Percentiles rank a stretch among this genome's conserved stretches.
Evolutionary conservation across 2,888 invertebrate genomes (phyloP).

Genomic region (Podotricha telesiphe): DNA sequence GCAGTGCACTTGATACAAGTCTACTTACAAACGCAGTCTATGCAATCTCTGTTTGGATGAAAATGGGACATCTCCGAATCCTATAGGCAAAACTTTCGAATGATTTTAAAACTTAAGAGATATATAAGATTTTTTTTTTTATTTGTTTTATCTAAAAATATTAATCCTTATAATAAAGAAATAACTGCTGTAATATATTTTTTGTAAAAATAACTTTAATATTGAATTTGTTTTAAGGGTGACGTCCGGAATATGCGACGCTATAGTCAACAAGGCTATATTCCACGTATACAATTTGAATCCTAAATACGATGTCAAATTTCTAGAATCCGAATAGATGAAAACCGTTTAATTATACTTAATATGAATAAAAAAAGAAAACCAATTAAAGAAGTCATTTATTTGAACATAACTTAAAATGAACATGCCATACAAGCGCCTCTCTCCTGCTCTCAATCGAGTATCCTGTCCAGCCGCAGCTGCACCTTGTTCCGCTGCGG

Average conservation of each 20-base stretch:
- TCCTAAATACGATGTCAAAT: slow-evolving; percentile 57
- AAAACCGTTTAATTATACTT: slow-evolving; percentile 13
- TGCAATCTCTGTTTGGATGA: too few species aligned
- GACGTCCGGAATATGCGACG: slow-evolving; percentile 77
- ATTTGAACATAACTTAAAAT: slow-evolving; percentile 9
- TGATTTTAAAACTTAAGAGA: too few species aligned
- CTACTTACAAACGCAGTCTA: too few species aligned
- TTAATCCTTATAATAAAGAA: too few species aligned
- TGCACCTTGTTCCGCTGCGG: slow-evolving; percentile 84
- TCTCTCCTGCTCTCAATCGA: too few species aligned
- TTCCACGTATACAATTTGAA: slow-evolving; percentile 69
- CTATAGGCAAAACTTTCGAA: too few species aligned
- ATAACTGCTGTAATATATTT: too few species aligned
- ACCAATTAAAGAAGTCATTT: slow-evolving; percentile 10
- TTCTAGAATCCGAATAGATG: slow-evolving; percentile 66
- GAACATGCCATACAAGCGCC: slow-evolving; percentile 12
- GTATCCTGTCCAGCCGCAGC: slow-evolving; percentile 75
- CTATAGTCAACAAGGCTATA: slow-evolving; percentile 76
- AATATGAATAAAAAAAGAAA: slow-evolving; percentile 21
- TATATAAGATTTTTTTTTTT: too few species aligned
- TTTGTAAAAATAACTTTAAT: background rate
- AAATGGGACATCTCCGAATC: too few species aligned
- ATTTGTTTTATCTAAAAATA: too few species aligned
- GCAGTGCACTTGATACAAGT: too few species aligned
- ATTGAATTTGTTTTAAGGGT: slow-evolving; percentile 56